Conservation (phyloP, 1,140 invertebrate species). For the Aporrectodea caliginosa region DNA sequence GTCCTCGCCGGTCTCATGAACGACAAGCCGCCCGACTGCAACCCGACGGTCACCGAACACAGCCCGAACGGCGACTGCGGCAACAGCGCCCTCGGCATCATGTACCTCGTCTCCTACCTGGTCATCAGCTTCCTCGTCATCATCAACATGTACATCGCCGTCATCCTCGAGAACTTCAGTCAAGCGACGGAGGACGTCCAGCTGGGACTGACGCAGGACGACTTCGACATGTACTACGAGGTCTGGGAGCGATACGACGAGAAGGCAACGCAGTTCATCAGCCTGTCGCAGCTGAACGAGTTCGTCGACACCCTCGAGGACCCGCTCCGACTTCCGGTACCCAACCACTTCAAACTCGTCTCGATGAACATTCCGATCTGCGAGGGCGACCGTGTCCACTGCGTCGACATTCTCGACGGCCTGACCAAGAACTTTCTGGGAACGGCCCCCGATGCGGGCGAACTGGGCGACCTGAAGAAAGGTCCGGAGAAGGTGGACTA, state of each 20-base stretch:
- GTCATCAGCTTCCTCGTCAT: conserved; percentile 96
- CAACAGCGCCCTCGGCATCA: conserved; percentile 79
- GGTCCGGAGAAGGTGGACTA: conserved; percentile 58
- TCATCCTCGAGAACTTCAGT: conserved; percentile 95
- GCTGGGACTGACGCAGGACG: conserved; percentile 87
- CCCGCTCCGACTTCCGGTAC: conserved; percentile 81
- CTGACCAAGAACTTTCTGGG: conserved; percentile 89
- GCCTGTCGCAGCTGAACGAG: conserved; percentile 85
- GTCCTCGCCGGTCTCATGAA: conserved; percentile 93
- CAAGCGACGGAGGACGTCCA: conserved; percentile 95
- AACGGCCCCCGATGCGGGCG: conserved; percentile 69
- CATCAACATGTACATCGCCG: conserved; percentile 98
- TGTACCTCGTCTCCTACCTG: conserved; percentile 91
- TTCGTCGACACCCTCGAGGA: conserved; percentile 91
- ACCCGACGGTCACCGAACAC: conserved; percentile 21
- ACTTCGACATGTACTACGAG: conserved; percentile 95
- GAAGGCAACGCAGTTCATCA: conserved; percentile 91
- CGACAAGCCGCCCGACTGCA: conserved; percentile 72
- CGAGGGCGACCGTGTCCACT: conserved; percentile 64
- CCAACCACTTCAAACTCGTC: conserved; percentile 89
- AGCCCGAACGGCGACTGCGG: conserved; percentile 83
- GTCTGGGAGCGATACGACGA: conserved; percentile 95
- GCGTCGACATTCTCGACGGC: conserved; percentile 94
- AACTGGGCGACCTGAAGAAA: conserved; percentile 53
- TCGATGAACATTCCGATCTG: conserved; percentile 94